Conservation (phyloP, 2,797 vertebrate species). For the Channallabes apus region DNA sequence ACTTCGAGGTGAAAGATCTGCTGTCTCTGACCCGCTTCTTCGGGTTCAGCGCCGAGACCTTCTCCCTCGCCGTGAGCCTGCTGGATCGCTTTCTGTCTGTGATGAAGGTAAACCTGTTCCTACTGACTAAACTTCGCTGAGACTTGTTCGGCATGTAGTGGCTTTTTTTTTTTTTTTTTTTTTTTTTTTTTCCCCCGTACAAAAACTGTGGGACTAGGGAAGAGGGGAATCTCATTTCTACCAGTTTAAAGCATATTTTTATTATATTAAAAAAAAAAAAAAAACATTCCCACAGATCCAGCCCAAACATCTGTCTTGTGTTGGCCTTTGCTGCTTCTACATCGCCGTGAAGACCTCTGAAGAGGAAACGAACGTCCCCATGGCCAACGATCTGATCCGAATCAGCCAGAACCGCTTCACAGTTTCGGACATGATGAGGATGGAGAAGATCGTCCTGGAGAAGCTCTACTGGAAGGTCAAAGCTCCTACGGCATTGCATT, state of each 20-base stretch:
- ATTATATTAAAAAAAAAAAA: too few species aligned
- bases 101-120: conserved; percentile 83
- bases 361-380: conserved; percentile 90
- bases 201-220: too few species aligned
- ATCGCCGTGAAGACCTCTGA: conserved; percentile 87
- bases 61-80: conserved; percentile 88
- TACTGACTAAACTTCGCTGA: too few species aligned
- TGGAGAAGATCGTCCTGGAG: conserved; percentile 95
- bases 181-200: too few species aligned
- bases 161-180: too few species aligned
- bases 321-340: conserved; percentile 94
- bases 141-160: too few species aligned
- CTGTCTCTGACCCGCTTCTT: conserved; percentile 94
- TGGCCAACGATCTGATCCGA: conserved; percentile 89
- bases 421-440: conserved; percentile 93
- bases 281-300: conserved; percentile 83
- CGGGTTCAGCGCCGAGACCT: conserved; percentile 87
- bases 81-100: conserved; percentile 91
- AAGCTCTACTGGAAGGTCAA: conserved; percentile 92
- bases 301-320: conserved; percentile 91
- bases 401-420: conserved; percentile 96
- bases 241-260: too few species aligned
- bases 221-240: too few species aligned
- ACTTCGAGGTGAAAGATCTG: conserved; percentile 92
- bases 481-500: conserved; percentile 86